phyloP scores from a whole-genome alignment of 1,140 invertebrate species.

The Macrosteles quadrilineatus region DNA sequence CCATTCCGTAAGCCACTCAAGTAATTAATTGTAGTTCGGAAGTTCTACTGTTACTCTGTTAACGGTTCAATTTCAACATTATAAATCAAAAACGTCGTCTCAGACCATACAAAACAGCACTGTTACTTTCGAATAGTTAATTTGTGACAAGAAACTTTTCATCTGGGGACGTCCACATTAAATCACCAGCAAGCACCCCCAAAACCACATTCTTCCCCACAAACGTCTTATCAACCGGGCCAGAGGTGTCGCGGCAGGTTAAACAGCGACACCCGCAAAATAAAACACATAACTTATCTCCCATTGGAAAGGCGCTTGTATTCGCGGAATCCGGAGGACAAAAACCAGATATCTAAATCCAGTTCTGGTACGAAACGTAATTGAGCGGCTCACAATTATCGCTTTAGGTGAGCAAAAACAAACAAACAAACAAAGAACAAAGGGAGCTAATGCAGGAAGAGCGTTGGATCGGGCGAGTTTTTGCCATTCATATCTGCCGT shows the following conservation, averaged over 20 bases:
- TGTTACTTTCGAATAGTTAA: too few relatives aligned
- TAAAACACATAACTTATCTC: constrained; percentile 25
- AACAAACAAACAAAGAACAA: constrained; percentile 5
- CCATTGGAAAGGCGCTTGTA: constrained; percentile 16
- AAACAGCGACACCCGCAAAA: constrained; percentile 14
- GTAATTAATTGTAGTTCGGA: too few relatives aligned
- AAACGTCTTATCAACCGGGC: too few relatives aligned
- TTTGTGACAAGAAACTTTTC: too few relatives aligned
- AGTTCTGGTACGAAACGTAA: constrained; percentile 23
- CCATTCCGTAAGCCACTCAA: too few relatives aligned
- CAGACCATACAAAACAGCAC: too few relatives aligned
- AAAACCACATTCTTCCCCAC: too few relatives aligned
- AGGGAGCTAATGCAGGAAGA: constrained; percentile 13
- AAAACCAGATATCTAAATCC: constrained; percentile 25
- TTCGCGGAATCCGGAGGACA: constrained; percentile 21
- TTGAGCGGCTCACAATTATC: constrained; percentile 17
- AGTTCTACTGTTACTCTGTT: too few relatives aligned
- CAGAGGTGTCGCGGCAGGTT: neutral
- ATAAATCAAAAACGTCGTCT: too few relatives aligned
- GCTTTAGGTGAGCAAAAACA: constrained; percentile 7
- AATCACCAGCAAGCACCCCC: too few relatives aligned
- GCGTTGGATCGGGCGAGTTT: neutral
- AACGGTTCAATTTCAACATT: too few relatives aligned
- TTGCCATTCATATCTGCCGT: neutral
- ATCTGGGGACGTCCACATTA: too few relatives aligned